Evolutionary conservation across 2,888 invertebrate species (phyloP), one percentile per base, ranked within the genome.

Genomic region (Stenchaetothrips biformis): DNA sequence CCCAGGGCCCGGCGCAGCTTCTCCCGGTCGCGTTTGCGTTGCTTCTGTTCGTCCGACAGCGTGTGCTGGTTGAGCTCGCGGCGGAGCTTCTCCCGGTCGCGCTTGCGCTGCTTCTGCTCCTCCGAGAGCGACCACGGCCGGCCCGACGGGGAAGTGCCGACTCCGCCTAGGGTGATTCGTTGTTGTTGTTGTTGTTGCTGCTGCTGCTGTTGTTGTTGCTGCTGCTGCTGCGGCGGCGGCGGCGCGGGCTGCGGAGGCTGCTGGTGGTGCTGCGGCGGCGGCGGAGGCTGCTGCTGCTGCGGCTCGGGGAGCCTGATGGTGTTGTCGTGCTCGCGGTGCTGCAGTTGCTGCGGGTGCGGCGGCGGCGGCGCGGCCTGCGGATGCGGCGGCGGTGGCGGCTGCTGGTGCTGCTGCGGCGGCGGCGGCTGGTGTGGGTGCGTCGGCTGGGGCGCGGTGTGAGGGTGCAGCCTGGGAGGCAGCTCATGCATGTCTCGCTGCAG

Each of bases 21-120:
- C 67, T 74, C 67, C 67, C 67, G 67, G 67, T 74, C 67, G 21
- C 67, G 67, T 21, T 74, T 74, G 21, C 67, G 21, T 25, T 74
- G 67, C 67, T 74, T 74, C 67, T 74, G 67, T 9, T 74, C 67
- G 21, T 74, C 67, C 67, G 67, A 74, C 67, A 74, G 67, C 67
- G 67, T 74, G 67, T 21, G 21, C 7, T 25, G 67, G 25, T 74
- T 74, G 21, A 74, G 67, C 67, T 74, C 21, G 21, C 67, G 21
- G 21, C 67, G 67, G 21, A 74, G 67, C 67, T 74, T 74, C 67
- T 74, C 67, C 21, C 67, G 67, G 67, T 74, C 67, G 25, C 67
- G 67, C 25, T 74, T 74, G 25, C 67, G 67, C 25, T 74, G 67
- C 11, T 74, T 74, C 11, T 74, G 67, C 25, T 74, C 67, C 67